Evolutionary conservation across 2,113 vertebrate genomes (phyloP).

Genomic region (Jacana jacana): DNA sequence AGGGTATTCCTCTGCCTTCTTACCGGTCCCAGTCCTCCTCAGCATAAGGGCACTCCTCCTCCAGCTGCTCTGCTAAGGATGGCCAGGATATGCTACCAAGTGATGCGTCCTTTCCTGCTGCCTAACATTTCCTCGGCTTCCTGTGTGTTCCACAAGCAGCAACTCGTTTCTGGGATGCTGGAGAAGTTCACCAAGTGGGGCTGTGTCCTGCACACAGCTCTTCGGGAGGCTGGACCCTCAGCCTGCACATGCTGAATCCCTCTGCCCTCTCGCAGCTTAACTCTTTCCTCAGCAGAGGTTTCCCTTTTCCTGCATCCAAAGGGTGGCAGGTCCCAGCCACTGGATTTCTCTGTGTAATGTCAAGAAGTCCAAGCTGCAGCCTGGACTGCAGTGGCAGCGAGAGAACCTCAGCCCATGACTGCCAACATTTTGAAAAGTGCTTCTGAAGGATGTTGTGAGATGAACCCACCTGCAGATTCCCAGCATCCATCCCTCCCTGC

Average conservation of each 20-base stretch:
- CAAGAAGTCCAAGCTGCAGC: background rate
- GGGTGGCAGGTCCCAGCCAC: background rate
- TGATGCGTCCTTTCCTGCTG: background rate
- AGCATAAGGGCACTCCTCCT: background rate
- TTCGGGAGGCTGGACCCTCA: background rate
- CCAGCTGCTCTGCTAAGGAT: background rate
- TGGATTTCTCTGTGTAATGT: background rate
- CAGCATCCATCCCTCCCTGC: background rate
- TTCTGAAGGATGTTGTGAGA: background rate
- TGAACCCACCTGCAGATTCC: background rate
- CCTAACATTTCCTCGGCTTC: background rate
- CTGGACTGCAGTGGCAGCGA: background rate
- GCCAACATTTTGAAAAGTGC: background rate
- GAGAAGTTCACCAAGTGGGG: background rate
- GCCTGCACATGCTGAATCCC: background rate
- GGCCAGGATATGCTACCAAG: background rate
- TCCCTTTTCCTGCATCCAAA: background rate
- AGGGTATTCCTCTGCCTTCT: background rate
- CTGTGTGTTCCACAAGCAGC: rapidly evolving
- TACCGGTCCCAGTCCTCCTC: background rate
- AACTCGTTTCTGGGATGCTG: background rate
- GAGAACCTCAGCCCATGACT: rapidly evolving
- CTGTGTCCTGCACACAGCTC: background rate
- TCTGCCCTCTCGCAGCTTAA: background rate
- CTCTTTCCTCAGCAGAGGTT: background rate